Evolutionary conservation across 2,797 vertebrate species (phyloP), one percentile per base, ranked within the genome.

Genomic region (Sorex maritimensis): DNA sequence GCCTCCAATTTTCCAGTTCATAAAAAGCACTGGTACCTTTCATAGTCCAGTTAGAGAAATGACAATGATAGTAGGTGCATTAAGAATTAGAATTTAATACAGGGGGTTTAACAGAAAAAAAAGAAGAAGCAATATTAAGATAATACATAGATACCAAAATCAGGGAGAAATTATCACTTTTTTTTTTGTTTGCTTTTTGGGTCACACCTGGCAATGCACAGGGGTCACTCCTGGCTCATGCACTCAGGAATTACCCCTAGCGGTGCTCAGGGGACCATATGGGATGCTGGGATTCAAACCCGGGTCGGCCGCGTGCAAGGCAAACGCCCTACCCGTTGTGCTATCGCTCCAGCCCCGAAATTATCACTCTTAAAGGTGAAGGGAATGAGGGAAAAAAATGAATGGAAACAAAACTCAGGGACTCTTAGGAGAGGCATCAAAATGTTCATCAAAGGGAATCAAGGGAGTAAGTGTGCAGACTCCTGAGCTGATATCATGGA

Each of bases 1-100:
- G 85, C 23, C 55, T 87, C 28, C 34, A 52, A 30, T 92, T 93
- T 52, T 78, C 34, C 74, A 3, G 78, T 88, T 91, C 69, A 72
- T 24, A 95, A 49, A 86, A 44, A n/a, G 4, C 52, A n/a, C n/a
- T 78, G 69, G 6, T 9, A 46, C 85, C 21, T 61, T 44, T 30
- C 68, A 61, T 41, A 90, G 14, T 79, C 58, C 52, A 84, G 26
- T n/a, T 17, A 72, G 68, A 41, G 73, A 80, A 90, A 71, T 7
- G 34, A 82, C 83, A 71, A 52, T 1, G 11, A 49, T 5, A 24
- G 7, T 77, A 63, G 69, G 23, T 77, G 24, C 80, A 78, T 74
- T 46, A 74, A 4, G 14, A 88, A 14, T 67, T 14, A 38, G 1
- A 73, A 69, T 69, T 63, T 81, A 73, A 69, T 38, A 63, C 0